Evolutionary conservation across 2,888 invertebrate species (phyloP), one percentile per base, ranked within the genome.

Genomic region (Heliconius erato): DNA sequence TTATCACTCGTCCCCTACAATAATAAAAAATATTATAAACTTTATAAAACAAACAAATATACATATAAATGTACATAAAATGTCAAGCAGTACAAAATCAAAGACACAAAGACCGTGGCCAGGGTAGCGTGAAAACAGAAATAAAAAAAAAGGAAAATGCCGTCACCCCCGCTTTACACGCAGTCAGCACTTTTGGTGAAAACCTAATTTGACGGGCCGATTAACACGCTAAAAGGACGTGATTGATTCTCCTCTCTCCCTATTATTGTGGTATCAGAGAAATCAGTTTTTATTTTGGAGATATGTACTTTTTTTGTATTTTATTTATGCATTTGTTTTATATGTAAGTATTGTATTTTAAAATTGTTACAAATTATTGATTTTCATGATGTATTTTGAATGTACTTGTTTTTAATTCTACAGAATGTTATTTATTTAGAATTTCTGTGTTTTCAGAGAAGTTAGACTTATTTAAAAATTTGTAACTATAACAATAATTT

Each of bases 171-270:
- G 86, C 87, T 89, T 88, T 88, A 91, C 89, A 91, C 94, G 95
- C 95, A 92, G 90, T 95, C 95, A 95, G 95, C 95, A 92, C 90
- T 95, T 95, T 94, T 87, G 93, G 93, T 92, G 91, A 93, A 93
- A 95, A 95, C 94, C 93, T 94, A 95, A 95, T 95, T 95, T 95
- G 94, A 94, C 93, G 95, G 93, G 90, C 92, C 93, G 94, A 94
- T 94, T 94, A 94, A 91, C 93, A 92, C 91, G 90, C 88, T 86
- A 85, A 81, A 82, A 81, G 84, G 81, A 81, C 82, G 84, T 83
- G 85, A 87, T 87, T 85, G 86, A 86, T 86, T 87, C 84, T 85
- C 74, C 23, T 77, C 71, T 71, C 83, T 82, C 68, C 74, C 72
- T 26, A 49, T 84, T 84, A 74, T 84, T 67, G 68, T 78, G 49